A percentile compares a stretch with the other conserved stretches of the same genome.
These are phyloP conservation scores for Pyxicephalus adspersus DNA, from an alignment of 2,113 vertebrate species.

Conservation along the genomic window DNA sequence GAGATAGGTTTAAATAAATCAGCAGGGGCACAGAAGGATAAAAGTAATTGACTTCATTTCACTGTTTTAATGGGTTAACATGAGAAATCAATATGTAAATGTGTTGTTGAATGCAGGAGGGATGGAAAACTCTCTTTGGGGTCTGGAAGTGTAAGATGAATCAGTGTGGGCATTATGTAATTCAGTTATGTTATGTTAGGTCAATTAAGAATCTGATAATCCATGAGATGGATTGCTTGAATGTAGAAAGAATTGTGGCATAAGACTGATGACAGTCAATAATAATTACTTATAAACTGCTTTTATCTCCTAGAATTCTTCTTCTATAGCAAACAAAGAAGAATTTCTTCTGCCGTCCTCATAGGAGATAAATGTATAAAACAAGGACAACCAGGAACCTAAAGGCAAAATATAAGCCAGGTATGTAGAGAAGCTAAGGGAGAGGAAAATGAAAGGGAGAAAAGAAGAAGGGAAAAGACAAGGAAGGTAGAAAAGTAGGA, in stretches of 20 bases:
- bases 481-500: neutral
- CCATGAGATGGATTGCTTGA: neutral
- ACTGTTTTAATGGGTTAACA: slow-evolving; percentile 38
- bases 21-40: slow-evolving; percentile 26
- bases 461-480: neutral
- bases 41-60: slow-evolving; percentile 44
- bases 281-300: slow-evolving; percentile 13
- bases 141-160: slow-evolving; percentile 13
- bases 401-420: neutral
- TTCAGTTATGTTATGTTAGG: slow-evolving; percentile 32
- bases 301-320: neutral
- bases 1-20: slow-evolving; percentile 15
- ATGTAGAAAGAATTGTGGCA: neutral
- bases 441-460: neutral
- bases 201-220: slow-evolving; percentile 37
- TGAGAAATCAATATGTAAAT: slow-evolving; percentile 50
- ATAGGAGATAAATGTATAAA: neutral
- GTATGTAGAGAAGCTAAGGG: too few relatives aligned
- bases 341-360: neutral
- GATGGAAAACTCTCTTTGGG: slow-evolving; percentile 28
- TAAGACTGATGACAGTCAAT: slow-evolving; percentile 8
- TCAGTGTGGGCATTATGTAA: slow-evolving; percentile 16
- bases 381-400: too few relatives aligned
- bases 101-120: slow-evolving; percentile 31
- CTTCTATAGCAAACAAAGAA: neutral